These are phyloP conservation scores for Pollenia angustigena DNA, from an alignment of 2,888 invertebrate genomes.

Conservation along the genomic window DNA sequence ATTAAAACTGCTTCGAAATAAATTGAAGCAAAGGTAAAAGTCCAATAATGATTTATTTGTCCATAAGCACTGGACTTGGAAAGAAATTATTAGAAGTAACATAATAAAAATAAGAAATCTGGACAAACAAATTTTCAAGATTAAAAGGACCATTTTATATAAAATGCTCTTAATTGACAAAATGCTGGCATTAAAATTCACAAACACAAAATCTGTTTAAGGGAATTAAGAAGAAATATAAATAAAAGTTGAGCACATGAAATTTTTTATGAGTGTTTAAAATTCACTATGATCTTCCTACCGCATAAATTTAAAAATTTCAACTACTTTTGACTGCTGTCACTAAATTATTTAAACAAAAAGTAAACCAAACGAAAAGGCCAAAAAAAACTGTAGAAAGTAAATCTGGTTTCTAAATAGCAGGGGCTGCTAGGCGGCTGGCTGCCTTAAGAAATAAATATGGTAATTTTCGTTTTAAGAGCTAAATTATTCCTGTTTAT, in stretches of 20 bases:
- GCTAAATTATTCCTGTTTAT: not conserved
- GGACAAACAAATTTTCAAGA: conserved; percentile 5
- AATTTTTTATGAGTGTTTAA: not conserved
- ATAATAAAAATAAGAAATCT: not conserved
- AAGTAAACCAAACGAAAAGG: not conserved
- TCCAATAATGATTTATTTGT: not conserved
- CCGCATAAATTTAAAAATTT: not conserved
- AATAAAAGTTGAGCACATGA: not conserved
- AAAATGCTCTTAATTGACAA: conserved; percentile 36
- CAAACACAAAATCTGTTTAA: not conserved
- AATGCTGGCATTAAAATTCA: conserved; percentile 2
- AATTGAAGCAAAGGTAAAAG: not conserved
- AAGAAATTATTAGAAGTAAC: not conserved
- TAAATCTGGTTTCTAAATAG: not conserved
- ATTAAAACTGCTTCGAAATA: too few relatives aligned
- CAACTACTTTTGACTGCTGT: not conserved
- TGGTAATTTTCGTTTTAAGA: not conserved
- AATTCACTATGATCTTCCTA: conserved; percentile 1
- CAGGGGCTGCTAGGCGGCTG: not conserved
- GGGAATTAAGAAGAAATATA: not conserved
- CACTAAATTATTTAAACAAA: not conserved
- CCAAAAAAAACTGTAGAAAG: not conserved
- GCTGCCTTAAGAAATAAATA: not conserved
- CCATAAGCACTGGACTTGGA: not conserved
- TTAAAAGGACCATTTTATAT: conserved; percentile 25